Conservation (phyloP, 2,888 invertebrate genomes). For the Cerceris rybyensis region DNA sequence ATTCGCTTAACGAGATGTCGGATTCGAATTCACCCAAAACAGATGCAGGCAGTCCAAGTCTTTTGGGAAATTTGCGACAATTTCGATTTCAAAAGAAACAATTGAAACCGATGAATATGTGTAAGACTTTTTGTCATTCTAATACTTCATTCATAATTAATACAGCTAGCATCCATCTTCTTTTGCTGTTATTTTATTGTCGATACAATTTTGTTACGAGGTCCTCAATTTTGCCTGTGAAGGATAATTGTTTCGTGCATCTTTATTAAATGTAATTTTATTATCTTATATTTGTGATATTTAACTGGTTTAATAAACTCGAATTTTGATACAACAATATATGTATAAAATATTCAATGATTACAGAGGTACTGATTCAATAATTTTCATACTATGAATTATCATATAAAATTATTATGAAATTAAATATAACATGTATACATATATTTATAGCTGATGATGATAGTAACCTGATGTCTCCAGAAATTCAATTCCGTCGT, state of each 20-base stretch:
- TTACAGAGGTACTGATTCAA: too few relatives aligned
- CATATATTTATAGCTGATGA: constrained; percentile 74
- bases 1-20: constrained; percentile 74
- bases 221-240: neutral
- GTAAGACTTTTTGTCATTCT: constrained; percentile 62
- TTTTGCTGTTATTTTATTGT: constrained; percentile 17
- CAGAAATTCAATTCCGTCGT: constrained; percentile 71
- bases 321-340: too few relatives aligned
- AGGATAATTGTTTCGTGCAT: neutral
- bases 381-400: too few relatives aligned
- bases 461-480: constrained; percentile 73
- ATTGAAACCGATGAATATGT: constrained; percentile 72
- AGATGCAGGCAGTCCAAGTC: constrained; percentile 83
- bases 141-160: constrained; percentile 28
- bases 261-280: neutral
- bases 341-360: too few relatives aligned
- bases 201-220: constrained; percentile 13
- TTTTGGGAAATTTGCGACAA: constrained; percentile 86
- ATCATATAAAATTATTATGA: neutral
- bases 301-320: too few relatives aligned
- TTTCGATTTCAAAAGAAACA: constrained; percentile 88
- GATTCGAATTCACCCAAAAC: constrained; percentile 77
- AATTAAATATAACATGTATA: neutral
- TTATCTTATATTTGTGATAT: neutral
- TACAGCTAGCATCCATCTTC: constrained; percentile 34